Evolutionary conservation across 1,140 invertebrate species (phyloP).

Genomic region (Onthophagus taurus): DNA sequence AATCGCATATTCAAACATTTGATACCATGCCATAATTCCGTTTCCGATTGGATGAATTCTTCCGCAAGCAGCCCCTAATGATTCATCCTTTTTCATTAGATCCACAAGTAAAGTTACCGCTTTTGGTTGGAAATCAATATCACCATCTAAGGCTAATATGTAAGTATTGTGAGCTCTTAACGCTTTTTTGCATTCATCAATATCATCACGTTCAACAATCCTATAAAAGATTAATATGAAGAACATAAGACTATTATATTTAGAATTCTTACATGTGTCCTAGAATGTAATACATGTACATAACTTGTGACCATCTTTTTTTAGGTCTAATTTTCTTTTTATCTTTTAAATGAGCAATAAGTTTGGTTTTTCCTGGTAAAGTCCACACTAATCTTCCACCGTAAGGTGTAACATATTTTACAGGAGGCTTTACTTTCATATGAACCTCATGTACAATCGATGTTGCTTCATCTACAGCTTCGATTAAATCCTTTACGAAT

Average conservation of each 20-base stretch:
- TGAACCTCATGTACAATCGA: slow-evolving; percentile 61
- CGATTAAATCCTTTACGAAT: slow-evolving; percentile 70
- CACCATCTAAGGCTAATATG: slow-evolving; percentile 83
- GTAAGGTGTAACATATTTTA: slow-evolving; percentile 76
- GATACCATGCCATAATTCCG: slow-evolving; percentile 88
- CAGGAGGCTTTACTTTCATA: slow-evolving; percentile 60
- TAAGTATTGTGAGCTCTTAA: slow-evolving; percentile 80
- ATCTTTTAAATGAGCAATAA: slow-evolving; percentile 83
- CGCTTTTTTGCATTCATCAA: slow-evolving; percentile 49
- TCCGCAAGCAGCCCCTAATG: slow-evolving; percentile 86
- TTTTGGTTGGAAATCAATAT: slow-evolving; percentile 83
- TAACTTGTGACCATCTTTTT: slow-evolving; percentile 76
- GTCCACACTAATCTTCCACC: slow-evolving; percentile 78
- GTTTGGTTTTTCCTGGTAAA: slow-evolving; percentile 75
- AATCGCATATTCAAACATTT: slow-evolving; percentile 89
- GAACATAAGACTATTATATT: too few species aligned
- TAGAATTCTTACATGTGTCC: too few species aligned
- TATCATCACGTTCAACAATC: slow-evolving; percentile 64
- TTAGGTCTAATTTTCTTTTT: slow-evolving; percentile 79
- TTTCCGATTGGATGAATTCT: slow-evolving; percentile 84
- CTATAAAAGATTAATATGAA: too few species aligned
- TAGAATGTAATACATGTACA: slow-evolving; percentile 92
- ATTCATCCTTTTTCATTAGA: slow-evolving; percentile 83
- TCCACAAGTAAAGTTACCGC: slow-evolving; percentile 80
- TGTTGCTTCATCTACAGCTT: slow-evolving; percentile 66